Conservation (phyloP, 2,888 invertebrate genomes). For the Rutpela maculata region DNA sequence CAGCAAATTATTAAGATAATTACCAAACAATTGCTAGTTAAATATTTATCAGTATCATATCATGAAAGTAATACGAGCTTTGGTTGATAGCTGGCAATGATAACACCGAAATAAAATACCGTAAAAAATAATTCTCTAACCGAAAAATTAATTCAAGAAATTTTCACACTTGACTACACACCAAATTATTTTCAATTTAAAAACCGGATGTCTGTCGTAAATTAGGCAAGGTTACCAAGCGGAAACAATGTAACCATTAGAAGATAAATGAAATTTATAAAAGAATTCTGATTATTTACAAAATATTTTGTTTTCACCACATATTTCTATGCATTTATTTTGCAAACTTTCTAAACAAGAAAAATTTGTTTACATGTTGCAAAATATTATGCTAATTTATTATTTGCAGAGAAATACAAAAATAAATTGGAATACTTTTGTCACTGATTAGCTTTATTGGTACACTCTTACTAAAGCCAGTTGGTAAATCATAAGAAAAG, state of each 20-base stretch:
- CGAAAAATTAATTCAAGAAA: slow-evolving; percentile 40
- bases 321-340: too few relatives aligned
- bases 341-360: too few relatives aligned
- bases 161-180: slow-evolving; percentile 38
- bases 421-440: too few relatives aligned
- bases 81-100: slow-evolving; percentile 7
- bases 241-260: slow-evolving; percentile 33
- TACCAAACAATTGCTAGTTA: slow-evolving; percentile 7
- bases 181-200: slow-evolving; percentile 37
- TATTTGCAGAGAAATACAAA: too few relatives aligned
- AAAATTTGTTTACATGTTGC: too few relatives aligned
- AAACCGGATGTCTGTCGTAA: slow-evolving; percentile 42
- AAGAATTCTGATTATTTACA: slow-evolving; percentile 17
- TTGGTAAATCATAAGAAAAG: too few relatives aligned
- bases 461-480: too few relatives aligned
- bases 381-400: too few relatives aligned
- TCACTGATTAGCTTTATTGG: too few relatives aligned
- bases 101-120: slow-evolving; percentile 29
- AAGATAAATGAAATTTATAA: slow-evolving; percentile 24
- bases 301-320: slow-evolving; percentile 6
- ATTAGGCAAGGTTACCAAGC: slow-evolving; percentile 36
- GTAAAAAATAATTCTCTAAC: slow-evolving; percentile 26
- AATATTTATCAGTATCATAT: background rate
- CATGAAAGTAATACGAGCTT: background rate
- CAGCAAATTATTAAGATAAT: background rate